These are phyloP conservation scores for Unio delphinus DNA, from an alignment of 2,888 invertebrate genomes.

Conservation along the genomic window DNA sequence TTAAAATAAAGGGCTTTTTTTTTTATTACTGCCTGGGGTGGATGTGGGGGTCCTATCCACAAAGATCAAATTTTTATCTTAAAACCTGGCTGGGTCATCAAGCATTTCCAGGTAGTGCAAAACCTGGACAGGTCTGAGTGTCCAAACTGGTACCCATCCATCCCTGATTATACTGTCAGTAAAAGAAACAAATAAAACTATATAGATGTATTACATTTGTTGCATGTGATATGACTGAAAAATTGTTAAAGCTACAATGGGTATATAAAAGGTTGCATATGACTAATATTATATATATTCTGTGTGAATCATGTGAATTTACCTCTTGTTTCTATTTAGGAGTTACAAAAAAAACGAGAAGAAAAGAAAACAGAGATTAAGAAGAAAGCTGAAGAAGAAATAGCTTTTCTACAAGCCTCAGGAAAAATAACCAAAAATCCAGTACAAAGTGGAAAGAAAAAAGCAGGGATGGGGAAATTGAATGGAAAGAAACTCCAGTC, in stretches of 20 bases:
- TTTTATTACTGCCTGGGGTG: too few species aligned
- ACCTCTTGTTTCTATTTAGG: slow-evolving; percentile 37
- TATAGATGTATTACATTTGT: neutral
- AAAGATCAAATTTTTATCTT: too few species aligned
- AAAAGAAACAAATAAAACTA: too few species aligned
- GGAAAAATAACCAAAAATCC: slow-evolving; percentile 62
- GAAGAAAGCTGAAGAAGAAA: slow-evolving; percentile 63
- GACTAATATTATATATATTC: neutral
- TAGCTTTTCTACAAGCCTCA: slow-evolving; percentile 59
- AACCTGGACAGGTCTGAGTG: too few species aligned
- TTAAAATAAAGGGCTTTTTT: too few species aligned
- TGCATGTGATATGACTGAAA: too few species aligned
- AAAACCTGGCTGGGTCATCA: too few species aligned
- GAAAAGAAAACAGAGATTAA: slow-evolving; percentile 61
- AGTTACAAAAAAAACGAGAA: slow-evolving; percentile 65
- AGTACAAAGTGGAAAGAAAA: slow-evolving; percentile 37
- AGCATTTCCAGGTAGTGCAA: too few species aligned
- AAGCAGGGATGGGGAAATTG: slow-evolving; percentile 21
- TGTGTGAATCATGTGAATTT: neutral
- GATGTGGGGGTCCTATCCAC: too few species aligned
- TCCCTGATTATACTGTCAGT: too few species aligned
- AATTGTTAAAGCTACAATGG: too few species aligned
- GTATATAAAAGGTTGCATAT: neutral
- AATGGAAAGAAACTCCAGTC: slow-evolving; percentile 14
- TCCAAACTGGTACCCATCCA: too few species aligned